Base-by-base conservation (phyloP, 2,113 vertebrate genomes). In the Cisticola juncidis region DNA sequence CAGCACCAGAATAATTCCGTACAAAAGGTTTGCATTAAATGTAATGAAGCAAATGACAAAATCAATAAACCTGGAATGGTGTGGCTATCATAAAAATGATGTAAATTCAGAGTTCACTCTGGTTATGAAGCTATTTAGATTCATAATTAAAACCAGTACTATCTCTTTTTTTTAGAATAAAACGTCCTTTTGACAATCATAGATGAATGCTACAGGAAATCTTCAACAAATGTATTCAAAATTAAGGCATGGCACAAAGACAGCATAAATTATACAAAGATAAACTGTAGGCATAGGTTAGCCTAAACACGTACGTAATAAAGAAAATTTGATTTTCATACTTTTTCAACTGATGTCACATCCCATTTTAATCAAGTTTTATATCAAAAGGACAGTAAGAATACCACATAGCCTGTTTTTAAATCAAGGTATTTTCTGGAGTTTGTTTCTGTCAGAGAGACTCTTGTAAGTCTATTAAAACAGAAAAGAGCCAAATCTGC, bases 91-190 rank as follows among this genome's bases (percentile, higher is more conserved):
- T 98, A 98, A 98, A 98, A 98, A 97, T 98, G 98, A 98, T 98
- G 97, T 97, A 98, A 98, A 98, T 96, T 97, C 95, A 93, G 97
- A 96, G 98, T 98, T 98, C 98, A 97, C 80, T 62, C 95, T 96
- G 98, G 98, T 98, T 98, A 98, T 97, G 97, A 97, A 98, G 98
- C 97, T 97, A 98, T 98, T 98, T 97, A 96, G 97, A 98, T 98
- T 96, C 96, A 97, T 98, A 98, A 98, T 98, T 98, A 98, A 98
- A 98, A 98, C 96, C 97, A 97, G 97, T 45, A 81, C 97, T 97
- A 88, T 97, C 97, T 96, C 48, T 97, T 96, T 92, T 92, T 92
- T 89, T 89, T 92, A 97, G 94, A 97, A 97, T 98, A 97, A 98
- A 98, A 98, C 97, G 97, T 97, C 96, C 94, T 97, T 94, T 92